phyloP scores from a whole-genome alignment of 2,797 vertebrate species.

The Catostomus latipinnis region DNA sequence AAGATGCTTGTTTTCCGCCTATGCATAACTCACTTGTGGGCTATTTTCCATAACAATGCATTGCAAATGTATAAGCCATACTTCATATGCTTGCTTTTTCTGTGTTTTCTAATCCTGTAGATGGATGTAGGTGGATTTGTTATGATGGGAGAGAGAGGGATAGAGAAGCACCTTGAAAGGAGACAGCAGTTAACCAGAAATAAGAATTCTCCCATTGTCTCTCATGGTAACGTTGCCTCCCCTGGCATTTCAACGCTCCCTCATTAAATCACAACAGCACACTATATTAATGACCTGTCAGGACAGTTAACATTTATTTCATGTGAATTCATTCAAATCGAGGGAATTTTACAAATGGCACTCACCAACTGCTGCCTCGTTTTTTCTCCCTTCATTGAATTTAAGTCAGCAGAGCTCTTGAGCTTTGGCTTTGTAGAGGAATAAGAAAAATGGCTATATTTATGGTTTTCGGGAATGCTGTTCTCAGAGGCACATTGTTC shows the following conservation, averaged over 20 bases:
- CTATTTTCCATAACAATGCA: slow-evolving; percentile 12
- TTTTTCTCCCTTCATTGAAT: slow-evolving; percentile 68
- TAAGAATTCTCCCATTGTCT: slow-evolving; percentile 57
- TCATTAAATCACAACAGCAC: slow-evolving; percentile 72
- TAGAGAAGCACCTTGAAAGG: slow-evolving; percentile 44
- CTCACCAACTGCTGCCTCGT: slow-evolving; percentile 66
- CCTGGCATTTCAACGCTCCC: slow-evolving; percentile 52
- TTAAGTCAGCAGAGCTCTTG: slow-evolving; percentile 66
- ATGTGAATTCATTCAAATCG: slow-evolving; percentile 75
- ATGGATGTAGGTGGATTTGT: background rate
- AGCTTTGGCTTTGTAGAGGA: slow-evolving; percentile 55
- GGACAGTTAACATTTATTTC: slow-evolving; percentile 78
- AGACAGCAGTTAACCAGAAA: slow-evolving; percentile 64
- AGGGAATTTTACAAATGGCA: slow-evolving; percentile 75
- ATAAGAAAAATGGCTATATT: slow-evolving; percentile 66
- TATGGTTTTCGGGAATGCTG: slow-evolving; percentile 59
- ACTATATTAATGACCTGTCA: slow-evolving; percentile 78
- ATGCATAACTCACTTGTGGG: background rate
- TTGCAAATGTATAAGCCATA: background rate
- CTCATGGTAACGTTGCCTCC: slow-evolving; percentile 51
- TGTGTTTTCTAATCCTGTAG: background rate
- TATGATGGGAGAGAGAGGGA: background rate
- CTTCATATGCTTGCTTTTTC: background rate
- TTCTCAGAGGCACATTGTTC: slow-evolving; percentile 60
- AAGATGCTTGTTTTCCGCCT: background rate